Evolutionary conservation across 35 echinoderm and acorn worm species (phyloP), one percentile per base, ranked within the genome.

Genomic region (Lytechinus variegatus): DNA sequence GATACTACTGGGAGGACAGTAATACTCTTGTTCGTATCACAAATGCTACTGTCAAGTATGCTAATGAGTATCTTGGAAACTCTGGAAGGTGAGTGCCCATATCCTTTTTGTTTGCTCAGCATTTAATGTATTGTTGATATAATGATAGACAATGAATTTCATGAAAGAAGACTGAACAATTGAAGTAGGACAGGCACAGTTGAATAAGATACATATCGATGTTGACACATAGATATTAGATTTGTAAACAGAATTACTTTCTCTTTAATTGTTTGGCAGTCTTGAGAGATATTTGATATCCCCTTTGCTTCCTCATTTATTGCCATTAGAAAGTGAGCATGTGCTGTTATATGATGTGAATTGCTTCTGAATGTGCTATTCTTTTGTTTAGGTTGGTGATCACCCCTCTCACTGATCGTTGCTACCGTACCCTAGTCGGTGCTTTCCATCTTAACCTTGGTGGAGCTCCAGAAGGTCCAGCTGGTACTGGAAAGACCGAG

Each of bases 361-460:
- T 19, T 71, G 61, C 61, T 71, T 2, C 61, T 71, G 14, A 71
- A 71, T 6, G 24, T 6, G 14, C 24, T 13, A 71, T 3, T 92
- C 95, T 55, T 21, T 55, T 9, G 27, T 72, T 28, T 87, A 99
- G 98, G 55, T 97, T 99, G 95, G 98, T 99, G 54, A 99, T 99
- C 94, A 99, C 98, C 9, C 98, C 98, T n/a, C 95, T 99, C 53
- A 99, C 98, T 53, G 98, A 99, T 95, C 96, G 98, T 24, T 99
- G 98, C 88, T 99, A 99, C 89, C 96, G 98, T 93, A 99, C 98
- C 54, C 86, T 99, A 54, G 98, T 99, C 9, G 98, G 98, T 27
- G 98, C 98, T 27, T 99, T 97, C 96, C 98, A 99, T 95, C 96
- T 99, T n/a, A 98, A 99, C 79, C 95, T 99, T 2, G 98, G 98